Percentiles rank a stretch among this genome's conserved stretches.
Evolutionary conservation across 2,888 invertebrate genomes (phyloP).

Genomic region (Silvanus unidentatus): DNA sequence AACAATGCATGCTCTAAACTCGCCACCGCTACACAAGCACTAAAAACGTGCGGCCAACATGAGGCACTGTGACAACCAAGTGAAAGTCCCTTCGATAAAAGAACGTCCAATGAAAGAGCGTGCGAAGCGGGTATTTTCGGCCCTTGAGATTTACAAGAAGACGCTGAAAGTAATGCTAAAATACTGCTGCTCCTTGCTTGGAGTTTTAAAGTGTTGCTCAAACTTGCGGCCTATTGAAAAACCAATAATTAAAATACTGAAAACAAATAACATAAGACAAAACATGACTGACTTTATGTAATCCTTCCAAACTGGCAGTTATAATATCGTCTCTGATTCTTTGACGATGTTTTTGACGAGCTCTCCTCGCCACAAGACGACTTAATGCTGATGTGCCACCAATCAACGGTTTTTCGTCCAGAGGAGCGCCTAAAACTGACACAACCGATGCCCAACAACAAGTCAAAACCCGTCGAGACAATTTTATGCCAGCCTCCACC

Average conservation of each 20-base stretch:
- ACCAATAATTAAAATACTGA: conserved; percentile 28
- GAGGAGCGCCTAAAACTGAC: conserved; percentile 74
- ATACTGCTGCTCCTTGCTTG: conserved; percentile 90
- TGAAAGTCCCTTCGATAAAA: conserved; percentile 71
- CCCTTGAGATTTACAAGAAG: conserved; percentile 79
- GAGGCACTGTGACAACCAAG: conserved; percentile 87
- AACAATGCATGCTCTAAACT: conserved; percentile 87
- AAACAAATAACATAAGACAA: background rate
- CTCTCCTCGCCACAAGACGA: conserved; percentile 54
- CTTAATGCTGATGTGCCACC: conserved; percentile 45
- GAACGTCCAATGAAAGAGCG: conserved; percentile 85
- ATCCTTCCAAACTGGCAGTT: conserved; percentile 79
- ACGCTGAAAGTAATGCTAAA: conserved; percentile 76
- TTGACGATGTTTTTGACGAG: conserved; percentile 50
- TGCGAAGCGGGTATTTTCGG: conserved; percentile 81
- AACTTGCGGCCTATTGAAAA: conserved; percentile 76
- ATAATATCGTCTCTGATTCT: conserved; percentile 72
- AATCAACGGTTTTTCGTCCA: conserved; percentile 51
- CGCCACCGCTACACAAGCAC: conserved; percentile 88
- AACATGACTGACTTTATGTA: conserved; percentile 64
- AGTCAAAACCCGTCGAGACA: conserved; percentile 73
- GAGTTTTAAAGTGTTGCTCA: conserved; percentile 82
- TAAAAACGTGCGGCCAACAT: conserved; percentile 95
- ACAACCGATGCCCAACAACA: conserved; percentile 92
- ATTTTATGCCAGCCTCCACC: conserved; percentile 71